Base-by-base conservation (phyloP, 2,113 vertebrate genomes). In the Coturnix japonica region DNA sequence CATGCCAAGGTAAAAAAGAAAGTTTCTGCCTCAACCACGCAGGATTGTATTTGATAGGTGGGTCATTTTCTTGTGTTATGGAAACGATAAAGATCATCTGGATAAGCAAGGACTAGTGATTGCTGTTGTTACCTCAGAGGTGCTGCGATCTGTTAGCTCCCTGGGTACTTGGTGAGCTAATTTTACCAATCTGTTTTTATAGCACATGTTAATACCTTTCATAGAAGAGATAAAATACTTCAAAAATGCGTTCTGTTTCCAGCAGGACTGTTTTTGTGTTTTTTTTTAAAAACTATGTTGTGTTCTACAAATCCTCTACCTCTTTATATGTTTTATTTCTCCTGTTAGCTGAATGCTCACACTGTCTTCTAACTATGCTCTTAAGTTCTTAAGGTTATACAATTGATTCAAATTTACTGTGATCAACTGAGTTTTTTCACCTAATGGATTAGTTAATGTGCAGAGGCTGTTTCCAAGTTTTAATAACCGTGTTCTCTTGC, bases 111-210 rank as follows among this genome's bases (percentile, higher is more conserved):
- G 53, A 64, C 63, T 60, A 64, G 90, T 0, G 1, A 77, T 93
- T 88, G 46, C 67, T 80, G 31, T 72, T 81, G 90, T 22, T 81
- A 2, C 59, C n/a, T 72, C 64, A 59, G 43, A 46, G 56, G 71
- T 85, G 51, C 75, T 92, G 75, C 96, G 92, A 89, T 96, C 91
- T 96, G 95, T 92, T 95, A 67, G 47, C 37, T 89, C 67, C 46
- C 59, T 85, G 51, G 10, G 1, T 85, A 7, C 59, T 89, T 59
- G 31, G 81, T 51, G 81, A 91, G 61, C 76, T 63, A 90, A 90
- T 90, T 84, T 93, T 82, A 79, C 59, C 14, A 64, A n/a, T 63
- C 63, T 86, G 70, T 79, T 85, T 66, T 61, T 85, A 81, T 7
- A 90, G 49, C 2, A 1, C 22, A 47, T 19, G 13, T 31, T 64